Base-by-base conservation (phyloP, 2,888 invertebrate genomes). In the Pachliopta kotzebuea region DNA sequence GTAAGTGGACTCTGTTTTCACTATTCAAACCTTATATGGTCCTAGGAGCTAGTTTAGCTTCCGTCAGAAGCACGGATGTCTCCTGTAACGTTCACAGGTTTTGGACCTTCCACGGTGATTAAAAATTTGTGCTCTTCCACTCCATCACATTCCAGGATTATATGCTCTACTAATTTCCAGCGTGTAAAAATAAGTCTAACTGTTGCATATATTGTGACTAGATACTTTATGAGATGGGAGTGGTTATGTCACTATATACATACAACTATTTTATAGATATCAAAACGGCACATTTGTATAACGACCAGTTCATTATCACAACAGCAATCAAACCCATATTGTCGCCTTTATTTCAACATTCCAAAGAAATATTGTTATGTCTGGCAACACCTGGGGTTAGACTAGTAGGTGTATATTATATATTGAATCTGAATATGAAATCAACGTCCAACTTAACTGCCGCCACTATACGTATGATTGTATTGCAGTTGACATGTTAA, bases 301-400 rank as follows among this genome's bases (percentile, higher is more conserved):
- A 26, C 37, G 18, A 59, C 59, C 55, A 49, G 31, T 59, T 50
- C 31, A 63, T 31, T 63, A 63, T 63, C 63, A 50, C 23, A 31
- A 17, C 7, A 23, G 45, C 18, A 61, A 61, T 29, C 58, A 54
- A 55, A 49, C 49, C 26, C 4, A 45, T 56, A 62, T 63, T 49
- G 21, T 26, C 29, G 55, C 29, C 55, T 55, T 63, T 50, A 58
- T 49, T 63, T 31, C 59, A 63, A 63, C 63, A 60, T 60, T 59
- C 59, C 59, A 31, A 60, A 45, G 59, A 59, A 24, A 59, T 63
- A 63, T 56, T 31, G 49, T 45, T 62, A 54, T n/a, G 45, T 45
- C 45, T 45, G n/a, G 66, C 68, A 66, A 68, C 67, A 63, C 61
- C 65, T 63, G 63, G 37, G 37, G 55, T 49, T 55, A 55, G n/a